phyloP scores from a whole-genome alignment of 2,797 vertebrate genomes.

The Mico argentatus region DNA sequence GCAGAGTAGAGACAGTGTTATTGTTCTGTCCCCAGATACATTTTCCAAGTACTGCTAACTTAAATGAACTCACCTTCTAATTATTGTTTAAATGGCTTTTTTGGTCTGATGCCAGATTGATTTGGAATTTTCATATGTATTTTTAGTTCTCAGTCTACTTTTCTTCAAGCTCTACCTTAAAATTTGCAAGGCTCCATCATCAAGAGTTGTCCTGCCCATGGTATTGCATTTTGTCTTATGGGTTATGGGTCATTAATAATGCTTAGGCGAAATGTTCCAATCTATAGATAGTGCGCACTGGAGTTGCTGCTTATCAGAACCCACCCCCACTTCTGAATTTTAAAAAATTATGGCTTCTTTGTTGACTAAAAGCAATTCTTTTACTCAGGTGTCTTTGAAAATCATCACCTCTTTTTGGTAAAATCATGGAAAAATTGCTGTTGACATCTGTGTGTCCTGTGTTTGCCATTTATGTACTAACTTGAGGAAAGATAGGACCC shows the following conservation, averaged over 20 bases:
- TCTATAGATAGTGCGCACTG: neutral
- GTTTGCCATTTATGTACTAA: neutral
- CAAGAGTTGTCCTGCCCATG: neutral
- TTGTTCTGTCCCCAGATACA: neutral
- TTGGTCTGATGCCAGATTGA: conserved; percentile 10
- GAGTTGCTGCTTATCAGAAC: neutral
- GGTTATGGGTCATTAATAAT: conserved; percentile 16
- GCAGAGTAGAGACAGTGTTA: neutral
- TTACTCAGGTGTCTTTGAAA: conserved; percentile 9
- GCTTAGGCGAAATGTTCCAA: neutral
- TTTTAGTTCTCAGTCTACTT: conserved; percentile 55
- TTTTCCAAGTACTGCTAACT: neutral
- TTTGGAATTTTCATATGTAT: conserved; percentile 41
- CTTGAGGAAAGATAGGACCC: neutral
- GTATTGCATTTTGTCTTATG: conserved; percentile 1
- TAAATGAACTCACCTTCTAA: conserved; percentile 36
- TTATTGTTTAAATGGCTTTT: conserved; percentile 46
- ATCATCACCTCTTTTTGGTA: neutral
- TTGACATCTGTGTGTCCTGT: neutral
- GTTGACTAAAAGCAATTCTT: neutral
- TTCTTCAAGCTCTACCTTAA: conserved; percentile 5
- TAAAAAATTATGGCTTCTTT: neutral
- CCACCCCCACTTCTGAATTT: neutral
- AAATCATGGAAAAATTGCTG: conserved; percentile 27
- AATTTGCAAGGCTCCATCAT: conserved; percentile 42